These are phyloP conservation scores for Odontothrips loti DNA, from an alignment of 2,888 invertebrate genomes.

Conservation along the genomic window DNA sequence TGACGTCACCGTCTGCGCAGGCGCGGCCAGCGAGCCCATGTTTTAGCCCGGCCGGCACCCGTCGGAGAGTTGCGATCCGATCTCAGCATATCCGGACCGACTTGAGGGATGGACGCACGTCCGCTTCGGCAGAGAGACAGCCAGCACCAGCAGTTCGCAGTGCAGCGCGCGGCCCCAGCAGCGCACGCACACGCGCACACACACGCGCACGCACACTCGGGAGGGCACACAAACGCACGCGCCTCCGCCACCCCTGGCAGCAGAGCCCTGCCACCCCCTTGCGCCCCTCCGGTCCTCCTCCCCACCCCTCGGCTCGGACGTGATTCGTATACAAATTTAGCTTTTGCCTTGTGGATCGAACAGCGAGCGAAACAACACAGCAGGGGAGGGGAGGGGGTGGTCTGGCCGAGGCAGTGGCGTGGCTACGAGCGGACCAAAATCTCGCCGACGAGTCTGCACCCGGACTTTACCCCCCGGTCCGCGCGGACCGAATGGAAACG, in stretches of 20 bases:
- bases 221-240: background rate
- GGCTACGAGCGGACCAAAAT: background rate
- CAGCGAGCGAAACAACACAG: constrained; percentile 24
- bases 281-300: background rate
- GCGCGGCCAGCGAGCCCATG: background rate
- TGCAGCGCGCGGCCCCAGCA: background rate
- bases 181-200: background rate
- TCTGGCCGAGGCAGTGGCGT: constrained; percentile 10
- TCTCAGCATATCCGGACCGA: constrained; percentile 7
- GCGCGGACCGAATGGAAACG: too few species aligned
- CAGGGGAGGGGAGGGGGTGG: background rate
- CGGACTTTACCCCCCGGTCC: too few species aligned
- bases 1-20: background rate
- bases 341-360: constrained; percentile 26
- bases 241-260: background rate
- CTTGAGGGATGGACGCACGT: constrained; percentile 7
- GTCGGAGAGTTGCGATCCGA: background rate
- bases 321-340: constrained; percentile 25
- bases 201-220: background rate
- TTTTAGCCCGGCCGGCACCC: background rate
- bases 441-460: background rate
- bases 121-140: background rate
- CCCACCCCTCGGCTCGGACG: constrained; percentile 10
- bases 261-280: background rate
- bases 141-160: background rate